Conservation (phyloP, 1,140 invertebrate species). For the Drosophila takahashii region DNA sequence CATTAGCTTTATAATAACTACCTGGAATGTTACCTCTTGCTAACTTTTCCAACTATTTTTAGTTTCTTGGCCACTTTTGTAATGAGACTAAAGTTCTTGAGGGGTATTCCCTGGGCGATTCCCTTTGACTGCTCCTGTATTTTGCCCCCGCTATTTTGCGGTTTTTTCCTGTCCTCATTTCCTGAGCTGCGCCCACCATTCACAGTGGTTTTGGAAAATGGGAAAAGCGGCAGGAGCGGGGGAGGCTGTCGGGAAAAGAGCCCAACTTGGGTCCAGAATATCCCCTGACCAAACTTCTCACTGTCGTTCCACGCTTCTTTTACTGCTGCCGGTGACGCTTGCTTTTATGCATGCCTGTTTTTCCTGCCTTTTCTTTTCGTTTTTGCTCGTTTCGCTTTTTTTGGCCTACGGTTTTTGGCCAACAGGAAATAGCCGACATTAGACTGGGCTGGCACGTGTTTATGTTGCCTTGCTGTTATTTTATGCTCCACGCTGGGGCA, state of each 20-base stretch:
- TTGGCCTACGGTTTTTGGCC: constrained; percentile 60
- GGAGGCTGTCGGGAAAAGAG: constrained; percentile 41
- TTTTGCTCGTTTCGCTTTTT: constrained; percentile 19
- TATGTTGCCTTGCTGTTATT: constrained; percentile 62
- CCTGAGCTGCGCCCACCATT: constrained; percentile 9
- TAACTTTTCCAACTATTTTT: background rate
- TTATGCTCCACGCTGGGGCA: constrained; percentile 53
- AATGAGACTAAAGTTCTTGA: constrained; percentile 10
- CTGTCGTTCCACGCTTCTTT: constrained; percentile 31
- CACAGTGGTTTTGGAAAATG: background rate
- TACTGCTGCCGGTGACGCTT: constrained; percentile 37
- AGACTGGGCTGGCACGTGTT: constrained; percentile 72
- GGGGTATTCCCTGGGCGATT: constrained; percentile 21
- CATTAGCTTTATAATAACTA: background rate
- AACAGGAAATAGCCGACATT: constrained; percentile 81
- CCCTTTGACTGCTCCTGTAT: background rate
- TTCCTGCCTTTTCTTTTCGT: background rate
- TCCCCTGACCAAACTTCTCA: constrained; percentile 31
- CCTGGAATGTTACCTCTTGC: background rate
- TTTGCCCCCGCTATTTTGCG: constrained; percentile 13
- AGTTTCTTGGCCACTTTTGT: background rate
- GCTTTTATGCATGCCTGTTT: constrained; percentile 54
- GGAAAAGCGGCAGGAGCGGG: background rate
- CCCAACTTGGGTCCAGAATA: constrained; percentile 24
- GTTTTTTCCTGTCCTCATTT: constrained; percentile 23